Conservation (phyloP, 2,113 vertebrate genomes). For the Athene noctua region DNA sequence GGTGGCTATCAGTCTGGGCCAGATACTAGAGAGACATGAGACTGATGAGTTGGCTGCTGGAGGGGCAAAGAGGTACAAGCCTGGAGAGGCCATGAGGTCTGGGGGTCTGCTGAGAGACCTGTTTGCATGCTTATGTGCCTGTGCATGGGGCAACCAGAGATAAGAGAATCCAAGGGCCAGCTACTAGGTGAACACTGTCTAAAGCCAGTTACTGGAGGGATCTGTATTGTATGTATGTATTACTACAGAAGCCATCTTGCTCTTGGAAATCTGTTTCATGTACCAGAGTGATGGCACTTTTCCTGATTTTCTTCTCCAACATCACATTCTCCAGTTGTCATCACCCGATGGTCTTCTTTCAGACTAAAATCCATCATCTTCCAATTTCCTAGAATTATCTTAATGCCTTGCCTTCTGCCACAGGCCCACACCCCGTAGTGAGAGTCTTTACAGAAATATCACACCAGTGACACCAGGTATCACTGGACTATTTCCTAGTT, state of each 20-base stretch:
- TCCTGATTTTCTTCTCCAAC: background rate
- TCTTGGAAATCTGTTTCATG: background rate
- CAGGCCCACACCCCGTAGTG: background rate
- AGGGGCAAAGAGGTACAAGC: background rate
- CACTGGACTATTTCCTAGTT: background rate
- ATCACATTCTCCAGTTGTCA: background rate
- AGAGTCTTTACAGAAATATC: background rate
- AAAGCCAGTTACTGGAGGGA: background rate
- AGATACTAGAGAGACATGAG: background rate
- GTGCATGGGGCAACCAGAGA: background rate
- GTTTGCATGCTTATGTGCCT: background rate
- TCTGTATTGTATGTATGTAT: fast-evolving
- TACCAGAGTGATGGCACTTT: background rate
- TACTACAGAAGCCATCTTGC: background rate
- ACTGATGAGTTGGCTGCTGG: background rate
- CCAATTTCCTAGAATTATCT: background rate
- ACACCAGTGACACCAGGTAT: background rate
- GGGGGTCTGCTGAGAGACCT: background rate
- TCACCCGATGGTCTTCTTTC: background rate
- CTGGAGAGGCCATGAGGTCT: background rate
- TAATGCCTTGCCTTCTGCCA: background rate
- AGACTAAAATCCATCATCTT: background rate
- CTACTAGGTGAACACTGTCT: background rate
- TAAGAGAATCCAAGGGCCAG: background rate
- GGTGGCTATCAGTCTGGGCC: background rate